These are phyloP conservation scores for Gephyroberyx darwinii DNA, from an alignment of 2,797 vertebrate genomes.

Conservation along the genomic window DNA sequence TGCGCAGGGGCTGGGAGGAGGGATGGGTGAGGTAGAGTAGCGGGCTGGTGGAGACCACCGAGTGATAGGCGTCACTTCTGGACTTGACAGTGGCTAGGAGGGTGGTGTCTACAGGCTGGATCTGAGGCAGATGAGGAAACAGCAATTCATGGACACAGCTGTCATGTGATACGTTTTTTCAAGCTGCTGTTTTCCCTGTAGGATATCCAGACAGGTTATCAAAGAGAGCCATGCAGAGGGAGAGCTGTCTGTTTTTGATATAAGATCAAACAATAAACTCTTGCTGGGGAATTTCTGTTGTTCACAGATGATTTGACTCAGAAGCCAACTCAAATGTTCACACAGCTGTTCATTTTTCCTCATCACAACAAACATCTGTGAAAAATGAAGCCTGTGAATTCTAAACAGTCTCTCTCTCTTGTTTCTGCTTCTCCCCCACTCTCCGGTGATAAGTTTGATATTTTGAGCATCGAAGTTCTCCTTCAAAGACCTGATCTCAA, in stretches of 20 bases:
- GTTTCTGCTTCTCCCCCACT: neutral
- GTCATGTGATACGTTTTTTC: constrained; percentile 15
- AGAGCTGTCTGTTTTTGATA: constrained; percentile 20
- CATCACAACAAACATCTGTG: constrained; percentile 44
- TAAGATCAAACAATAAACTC: constrained; percentile 45
- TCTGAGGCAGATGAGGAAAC: constrained; percentile 69
- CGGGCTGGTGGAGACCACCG: constrained; percentile 83
- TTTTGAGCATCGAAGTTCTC: neutral
- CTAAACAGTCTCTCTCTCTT: neutral
- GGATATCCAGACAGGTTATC: constrained; percentile 11
- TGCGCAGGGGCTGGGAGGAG: constrained; percentile 79
- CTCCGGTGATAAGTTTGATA: neutral
- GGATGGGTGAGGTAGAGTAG: constrained; percentile 85
- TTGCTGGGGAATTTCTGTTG: constrained; percentile 1
- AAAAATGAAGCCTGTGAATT: constrained; percentile 19
- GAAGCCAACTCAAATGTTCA: constrained; percentile 26
- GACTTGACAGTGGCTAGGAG: constrained; percentile 82
- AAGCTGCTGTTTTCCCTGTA: constrained; percentile 9
- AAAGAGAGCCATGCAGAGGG: constrained; percentile 15
- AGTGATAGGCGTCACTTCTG: constrained; percentile 77
- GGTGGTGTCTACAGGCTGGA: constrained; percentile 85
- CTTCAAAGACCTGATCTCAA: neutral
- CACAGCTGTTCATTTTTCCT: constrained; percentile 34
- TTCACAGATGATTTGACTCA: constrained; percentile 39
- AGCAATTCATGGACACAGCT: constrained; percentile 14